A percentile compares a stretch with the other conserved stretches of the same genome.
These are phyloP conservation scores for Anhinga anhinga DNA, from an alignment of 2,113 vertebrate genomes.

Conservation along the genomic window DNA sequence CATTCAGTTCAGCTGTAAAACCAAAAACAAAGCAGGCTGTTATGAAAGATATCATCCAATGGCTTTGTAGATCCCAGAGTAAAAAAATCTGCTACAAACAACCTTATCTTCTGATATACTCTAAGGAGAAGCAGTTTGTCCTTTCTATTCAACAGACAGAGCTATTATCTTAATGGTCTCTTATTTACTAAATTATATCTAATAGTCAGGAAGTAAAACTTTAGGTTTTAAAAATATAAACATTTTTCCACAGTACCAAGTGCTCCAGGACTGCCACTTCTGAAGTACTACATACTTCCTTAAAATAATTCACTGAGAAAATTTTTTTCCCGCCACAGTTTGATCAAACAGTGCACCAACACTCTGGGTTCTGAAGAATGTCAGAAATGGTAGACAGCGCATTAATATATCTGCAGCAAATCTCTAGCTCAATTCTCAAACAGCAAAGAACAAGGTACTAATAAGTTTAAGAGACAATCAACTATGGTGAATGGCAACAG, in stretches of 20 bases:
- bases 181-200: neutral
- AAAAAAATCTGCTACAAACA: neutral
- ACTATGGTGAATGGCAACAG: neutral
- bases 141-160: no score
- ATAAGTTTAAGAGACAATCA: neutral
- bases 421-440: neutral
- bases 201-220: neutral
- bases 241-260: neutral
- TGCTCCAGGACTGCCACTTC: neutral
- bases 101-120: neutral
- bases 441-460: neutral
- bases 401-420: neutral
- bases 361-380: neutral
- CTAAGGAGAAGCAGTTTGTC: neutral
- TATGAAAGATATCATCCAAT: neutral
- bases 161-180: no score
- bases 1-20: conserved; percentile 88
- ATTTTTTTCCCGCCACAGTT: neutral
- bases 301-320: neutral
- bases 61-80: neutral
- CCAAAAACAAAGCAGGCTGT: conserved; percentile 4
- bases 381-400: neutral
- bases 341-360: neutral
- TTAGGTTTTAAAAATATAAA: neutral
- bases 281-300: neutral